A percentile compares a stretch with the other conserved stretches of the same genome.
Evolutionary conservation across 2,113 vertebrate genomes (phyloP).

Genomic region (Gavialis gangeticus): DNA sequence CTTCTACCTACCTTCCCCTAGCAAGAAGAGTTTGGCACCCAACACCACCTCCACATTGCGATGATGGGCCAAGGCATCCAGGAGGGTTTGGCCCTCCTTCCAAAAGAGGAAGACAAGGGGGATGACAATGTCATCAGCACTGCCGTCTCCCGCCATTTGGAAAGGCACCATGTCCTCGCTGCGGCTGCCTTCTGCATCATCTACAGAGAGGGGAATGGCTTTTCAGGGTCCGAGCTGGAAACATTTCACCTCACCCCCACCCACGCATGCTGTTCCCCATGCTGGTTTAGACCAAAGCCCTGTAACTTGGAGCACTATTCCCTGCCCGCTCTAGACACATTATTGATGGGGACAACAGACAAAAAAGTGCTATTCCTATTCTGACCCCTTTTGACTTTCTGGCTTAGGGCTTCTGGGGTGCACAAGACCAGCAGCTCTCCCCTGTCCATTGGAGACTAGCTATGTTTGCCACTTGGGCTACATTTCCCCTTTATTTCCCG

Average conservation of each 20-base stretch:
- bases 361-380: too few relatives aligned
- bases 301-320: not conserved
- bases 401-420: too few relatives aligned
- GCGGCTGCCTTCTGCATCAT: conserved; percentile 82
- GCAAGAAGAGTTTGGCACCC: not conserved
- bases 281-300: not conserved
- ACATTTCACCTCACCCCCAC: not conserved
- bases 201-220: conserved; percentile 42
- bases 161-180: conserved; percentile 83
- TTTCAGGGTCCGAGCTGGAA: not conserved
- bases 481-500: too few relatives aligned
- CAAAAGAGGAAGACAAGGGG: conserved; percentile 85
- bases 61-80: conserved; percentile 78
- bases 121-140: conserved; percentile 78
- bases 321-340: too few relatives aligned
- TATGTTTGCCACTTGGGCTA: too few relatives aligned
- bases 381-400: too few relatives aligned
- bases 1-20: not conserved
- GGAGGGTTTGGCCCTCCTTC: conserved; percentile 79
- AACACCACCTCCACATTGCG: conserved; percentile 83
- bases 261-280: not conserved
- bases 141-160: conserved; percentile 87
- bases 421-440: too few relatives aligned
- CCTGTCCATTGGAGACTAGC: too few relatives aligned
- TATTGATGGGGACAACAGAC: not conserved